Base-by-base conservation (phyloP, 2,113 vertebrate genomes). In the Lepus europaeus region DNA sequence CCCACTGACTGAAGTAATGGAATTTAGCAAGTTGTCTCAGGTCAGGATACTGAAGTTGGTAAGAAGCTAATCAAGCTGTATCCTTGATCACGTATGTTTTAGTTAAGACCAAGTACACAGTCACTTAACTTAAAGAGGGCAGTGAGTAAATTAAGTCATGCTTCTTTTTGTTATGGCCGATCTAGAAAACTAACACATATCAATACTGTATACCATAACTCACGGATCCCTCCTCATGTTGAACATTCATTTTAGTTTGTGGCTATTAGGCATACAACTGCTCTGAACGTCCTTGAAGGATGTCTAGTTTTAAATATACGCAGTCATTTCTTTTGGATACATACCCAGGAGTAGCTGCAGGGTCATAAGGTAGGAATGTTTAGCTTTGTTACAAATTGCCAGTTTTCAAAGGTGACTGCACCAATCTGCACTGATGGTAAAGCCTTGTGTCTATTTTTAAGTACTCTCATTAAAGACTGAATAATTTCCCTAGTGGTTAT, bases 401-500 rank as follows among this genome's bases (percentile, higher is more conserved):
- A 64, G 14, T 76, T 93, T 91, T 36, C 33, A 13, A 68, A 86
- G 73, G 72, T 79, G 49, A 16, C 49, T 51, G 25, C 33, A 66
- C 22, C 9, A 78, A 51, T 53, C 27, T 66, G 19, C 25, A 77
- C 80, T 89, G 39, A 51, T 39, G 76, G 33, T 36, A 86, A 91
- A 89, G 51, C 56, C n/a, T 90, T 70, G 5, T 70, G 16, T 89
- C 51, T 91, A 36, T 77, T 90, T 90, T 51, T 17, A 25, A 83
- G 36, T 59, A 39, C 12, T 49, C 12, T 16, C 33, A 64, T 39
- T 78, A 94, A 84, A 90, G 72, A 80, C 6, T 68, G 23, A 36
- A 17, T 73, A 78, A 56, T 76, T 84, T 84, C 29, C 29, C 49
- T 63, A 74, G 51, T n/a, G 9, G 5, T 31, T 59, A 72, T 63